Percentiles rank a stretch among this genome's conserved stretches.
Evolutionary conservation across 1,140 invertebrate species (phyloP).

Genomic region (Orchestia grillus): DNA sequence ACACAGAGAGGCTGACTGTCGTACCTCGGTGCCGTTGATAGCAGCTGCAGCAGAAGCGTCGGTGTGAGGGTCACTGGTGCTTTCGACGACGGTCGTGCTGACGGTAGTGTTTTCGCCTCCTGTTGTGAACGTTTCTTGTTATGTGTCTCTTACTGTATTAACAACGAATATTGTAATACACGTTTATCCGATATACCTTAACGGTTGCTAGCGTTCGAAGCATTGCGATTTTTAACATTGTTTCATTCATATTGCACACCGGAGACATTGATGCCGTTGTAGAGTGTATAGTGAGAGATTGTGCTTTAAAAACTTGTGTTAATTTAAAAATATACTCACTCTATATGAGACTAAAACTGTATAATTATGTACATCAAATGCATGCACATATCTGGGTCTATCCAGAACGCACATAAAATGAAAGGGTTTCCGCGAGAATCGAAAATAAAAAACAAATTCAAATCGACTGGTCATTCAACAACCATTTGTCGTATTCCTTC

Average conservation of each 20-base stretch:
- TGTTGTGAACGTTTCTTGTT: background rate
- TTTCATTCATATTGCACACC: too few species aligned
- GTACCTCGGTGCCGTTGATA: constrained; percentile 34
- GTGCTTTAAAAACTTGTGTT: background rate
- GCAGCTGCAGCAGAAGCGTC: background rate
- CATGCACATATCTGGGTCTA: background rate
- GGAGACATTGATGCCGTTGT: too few species aligned
- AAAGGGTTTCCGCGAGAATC: background rate
- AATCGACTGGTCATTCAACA: background rate
- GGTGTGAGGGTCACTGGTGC: background rate
- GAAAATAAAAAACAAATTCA: background rate
- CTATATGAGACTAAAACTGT: background rate
- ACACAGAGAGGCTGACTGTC: background rate
- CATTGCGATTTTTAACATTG: too few species aligned
- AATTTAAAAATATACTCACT: background rate
- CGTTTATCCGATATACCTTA: too few species aligned
- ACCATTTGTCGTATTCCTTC: background rate
- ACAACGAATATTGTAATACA: background rate
- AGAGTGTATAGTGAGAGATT: background rate
- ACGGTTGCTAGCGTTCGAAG: too few species aligned
- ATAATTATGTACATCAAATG: background rate
- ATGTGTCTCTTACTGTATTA: background rate
- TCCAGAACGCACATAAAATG: too few species aligned
- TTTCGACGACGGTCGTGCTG: background rate
- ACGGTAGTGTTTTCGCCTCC: background rate